phyloP scores from a whole-genome alignment of 2,113 vertebrate species.

The Delphinapterus leucas region DNA sequence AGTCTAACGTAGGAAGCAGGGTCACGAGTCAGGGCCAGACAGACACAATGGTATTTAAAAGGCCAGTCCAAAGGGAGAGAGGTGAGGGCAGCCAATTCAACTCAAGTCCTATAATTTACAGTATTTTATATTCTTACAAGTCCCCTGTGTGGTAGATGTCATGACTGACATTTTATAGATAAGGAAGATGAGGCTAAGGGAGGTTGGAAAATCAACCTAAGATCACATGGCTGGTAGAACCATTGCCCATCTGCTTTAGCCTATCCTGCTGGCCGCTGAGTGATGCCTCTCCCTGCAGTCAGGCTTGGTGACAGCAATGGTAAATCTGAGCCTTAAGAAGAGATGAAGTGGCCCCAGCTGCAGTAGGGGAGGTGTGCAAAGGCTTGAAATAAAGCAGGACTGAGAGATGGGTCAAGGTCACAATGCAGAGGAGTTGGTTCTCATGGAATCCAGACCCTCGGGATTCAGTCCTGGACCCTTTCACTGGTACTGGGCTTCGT shows the following conservation, averaged over 20 bases:
- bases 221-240: not conserved
- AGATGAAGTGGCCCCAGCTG: not conserved
- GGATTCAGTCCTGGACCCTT: not conserved
- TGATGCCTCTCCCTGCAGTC: not conserved
- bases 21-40: not conserved
- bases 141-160: not conserved
- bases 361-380: not conserved
- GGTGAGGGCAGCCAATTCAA: not conserved
- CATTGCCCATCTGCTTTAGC: not conserved
- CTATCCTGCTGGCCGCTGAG: not conserved
- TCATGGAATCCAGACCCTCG: not conserved
- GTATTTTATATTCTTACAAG: not conserved
- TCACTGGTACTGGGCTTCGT: not conserved
- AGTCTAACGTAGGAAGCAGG: not conserved
- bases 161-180: not conserved
- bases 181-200: not conserved
- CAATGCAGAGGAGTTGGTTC: not conserved
- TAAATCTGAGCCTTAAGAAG: not conserved
- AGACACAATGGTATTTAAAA: not conserved
- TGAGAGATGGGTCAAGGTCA: not conserved
- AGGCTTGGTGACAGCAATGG: rapidly evolving
- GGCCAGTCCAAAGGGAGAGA: not conserved
- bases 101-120: not conserved
- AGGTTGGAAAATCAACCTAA: not conserved
- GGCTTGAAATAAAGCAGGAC: not conserved